A percentile compares a stretch with the other conserved stretches of the same genome.
These are phyloP conservation scores for Carcina quercana DNA, from an alignment of 2,888 invertebrate genomes.

Conservation along the genomic window DNA sequence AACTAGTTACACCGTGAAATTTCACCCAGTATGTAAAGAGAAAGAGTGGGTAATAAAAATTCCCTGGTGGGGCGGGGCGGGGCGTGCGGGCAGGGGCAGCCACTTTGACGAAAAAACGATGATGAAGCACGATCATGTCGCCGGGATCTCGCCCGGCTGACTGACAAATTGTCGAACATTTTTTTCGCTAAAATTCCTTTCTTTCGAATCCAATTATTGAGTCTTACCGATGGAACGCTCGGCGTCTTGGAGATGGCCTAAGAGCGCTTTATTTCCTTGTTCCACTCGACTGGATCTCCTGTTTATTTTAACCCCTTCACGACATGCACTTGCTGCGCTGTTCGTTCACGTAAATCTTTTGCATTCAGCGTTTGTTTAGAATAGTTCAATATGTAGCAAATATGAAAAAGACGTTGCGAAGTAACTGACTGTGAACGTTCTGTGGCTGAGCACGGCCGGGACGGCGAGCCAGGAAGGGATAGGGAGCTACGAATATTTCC, in stretches of 20 bases:
- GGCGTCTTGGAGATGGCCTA: conserved; percentile 30
- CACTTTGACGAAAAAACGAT: conserved; percentile 56
- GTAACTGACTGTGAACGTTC: conserved; percentile 31
- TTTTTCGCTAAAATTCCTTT: conserved; percentile 59
- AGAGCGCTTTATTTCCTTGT: conserved; percentile 36
- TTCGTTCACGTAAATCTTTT: conserved; percentile 27
- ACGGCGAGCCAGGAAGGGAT: too few species aligned
- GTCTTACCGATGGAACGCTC: conserved; percentile 41
- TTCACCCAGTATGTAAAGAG: conserved; percentile 51
- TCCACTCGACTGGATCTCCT: conserved; percentile 25
- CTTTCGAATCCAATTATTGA: conserved; percentile 58
- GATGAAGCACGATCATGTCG: conserved; percentile 63
- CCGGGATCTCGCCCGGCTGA: conserved; percentile 47
- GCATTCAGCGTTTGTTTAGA: conserved; percentile 28
- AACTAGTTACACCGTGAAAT: too few species aligned
- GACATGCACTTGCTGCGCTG: conserved; percentile 14
- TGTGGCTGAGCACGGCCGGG: conserved; percentile 23
- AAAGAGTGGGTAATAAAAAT: conserved; percentile 55
- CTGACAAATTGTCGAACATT: conserved; percentile 63
- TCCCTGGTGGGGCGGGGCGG: conserved; percentile 37
- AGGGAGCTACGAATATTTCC: conserved; percentile 37
- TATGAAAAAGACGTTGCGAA: conserved; percentile 30
- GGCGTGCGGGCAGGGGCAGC: conserved; percentile 35
- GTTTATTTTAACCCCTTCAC: conserved; percentile 28
- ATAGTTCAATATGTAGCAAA: conserved; percentile 25